Conservation (phyloP, 2,797 vertebrate species). For the Pteronotus mesoamericanus region DNA sequence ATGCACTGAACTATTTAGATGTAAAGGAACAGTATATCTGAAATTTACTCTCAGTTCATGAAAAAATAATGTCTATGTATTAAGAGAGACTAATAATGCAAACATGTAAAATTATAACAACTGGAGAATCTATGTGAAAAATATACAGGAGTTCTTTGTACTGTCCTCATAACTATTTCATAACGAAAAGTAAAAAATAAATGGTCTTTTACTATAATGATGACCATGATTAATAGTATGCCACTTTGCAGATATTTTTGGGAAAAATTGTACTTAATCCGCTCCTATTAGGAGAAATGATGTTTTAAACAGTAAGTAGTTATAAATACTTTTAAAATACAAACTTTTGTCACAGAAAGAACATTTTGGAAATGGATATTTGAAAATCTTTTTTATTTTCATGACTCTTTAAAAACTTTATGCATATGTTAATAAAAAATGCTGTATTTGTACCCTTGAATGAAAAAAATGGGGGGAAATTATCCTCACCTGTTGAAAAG, state of each 20-base stretch:
- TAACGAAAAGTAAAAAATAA: neutral
- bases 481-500: neutral
- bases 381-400: conserved; percentile 14
- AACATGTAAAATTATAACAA: neutral
- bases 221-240: neutral
- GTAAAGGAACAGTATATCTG: neutral
- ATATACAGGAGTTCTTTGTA: neutral
- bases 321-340: conserved; percentile 17
- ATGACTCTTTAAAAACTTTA: neutral
- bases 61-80: neutral
- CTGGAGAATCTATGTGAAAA: neutral
- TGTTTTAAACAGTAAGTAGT: neutral
- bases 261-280: neutral
- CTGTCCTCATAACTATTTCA: neutral
- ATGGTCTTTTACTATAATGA: neutral
- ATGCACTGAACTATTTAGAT: neutral
- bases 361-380: neutral
- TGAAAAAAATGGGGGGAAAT: neutral
- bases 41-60: neutral
- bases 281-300: neutral
- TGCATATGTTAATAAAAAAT: neutral
- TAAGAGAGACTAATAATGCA: neutral
- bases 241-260: neutral
- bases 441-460: neutral
- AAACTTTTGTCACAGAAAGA: neutral